These are phyloP conservation scores for Anthopleura sola DNA, from an alignment of 64 coral and sea anemone genomes.

Conservation along the genomic window DNA sequence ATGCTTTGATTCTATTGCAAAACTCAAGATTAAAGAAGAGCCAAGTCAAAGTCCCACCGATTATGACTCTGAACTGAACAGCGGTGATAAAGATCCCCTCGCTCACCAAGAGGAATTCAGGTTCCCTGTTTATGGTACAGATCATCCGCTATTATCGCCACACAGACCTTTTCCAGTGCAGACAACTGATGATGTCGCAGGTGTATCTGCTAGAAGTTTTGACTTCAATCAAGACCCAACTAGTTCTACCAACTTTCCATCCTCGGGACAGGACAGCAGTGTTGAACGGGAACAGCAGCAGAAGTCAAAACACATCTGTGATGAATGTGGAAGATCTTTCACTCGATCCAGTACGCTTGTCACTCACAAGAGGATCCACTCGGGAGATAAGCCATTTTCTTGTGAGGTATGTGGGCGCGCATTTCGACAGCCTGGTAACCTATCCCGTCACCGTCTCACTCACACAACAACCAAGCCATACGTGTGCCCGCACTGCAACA, in stretches of 20 bases:
- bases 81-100: background rate
- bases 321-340: slow-evolving; percentile 43
- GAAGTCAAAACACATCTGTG: slow-evolving; percentile 23
- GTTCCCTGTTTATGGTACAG: background rate
- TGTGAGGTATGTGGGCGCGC: slow-evolving; percentile 38
- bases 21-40: background rate
- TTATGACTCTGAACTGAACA: background rate
- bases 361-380: slow-evolving; percentile 49
- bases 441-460: slow-evolving; percentile 42
- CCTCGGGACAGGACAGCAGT: background rate
- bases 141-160: background rate
- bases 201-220: background rate
- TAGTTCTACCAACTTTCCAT: background rate
- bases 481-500: slow-evolving; percentile 40
- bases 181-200: background rate
- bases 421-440: slow-evolving; percentile 39
- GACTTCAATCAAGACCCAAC: background rate
- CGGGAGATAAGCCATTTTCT: slow-evolving; percentile 38
- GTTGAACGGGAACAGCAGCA: background rate
- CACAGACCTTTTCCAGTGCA: background rate
- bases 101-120: background rate
- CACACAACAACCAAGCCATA: slow-evolving; percentile 45
- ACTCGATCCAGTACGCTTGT: slow-evolving; percentile 50
- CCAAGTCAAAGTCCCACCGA: background rate
- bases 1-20: background rate